Base-by-base conservation (phyloP, 2,797 vertebrate species). In the Hirundo rustica region DNA sequence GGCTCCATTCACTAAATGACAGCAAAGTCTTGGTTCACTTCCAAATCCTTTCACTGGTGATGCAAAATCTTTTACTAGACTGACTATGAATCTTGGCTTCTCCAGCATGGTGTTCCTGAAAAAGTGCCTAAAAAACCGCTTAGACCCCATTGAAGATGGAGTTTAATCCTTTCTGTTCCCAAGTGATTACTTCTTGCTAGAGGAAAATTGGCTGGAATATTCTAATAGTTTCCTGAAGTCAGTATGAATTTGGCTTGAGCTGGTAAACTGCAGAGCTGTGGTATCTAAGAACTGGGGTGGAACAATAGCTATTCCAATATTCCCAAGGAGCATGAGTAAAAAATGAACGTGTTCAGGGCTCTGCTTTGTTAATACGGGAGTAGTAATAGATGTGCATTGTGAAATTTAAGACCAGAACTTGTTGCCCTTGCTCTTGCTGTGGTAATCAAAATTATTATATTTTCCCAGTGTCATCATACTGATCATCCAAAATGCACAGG, bases 391-490 rank as follows among this genome's bases (percentile, higher is more conserved):
- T 82, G 84, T 76, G 47, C 23, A 3, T 62, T 95, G 65, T 91
- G 92, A 97, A 97, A 92, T 92, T 60, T 60, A 77, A 93, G 77
- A 74, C 60, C 55, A 89, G 85, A 85, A 88, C 79, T 93, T 86
- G 45, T 86, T 94, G 95, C 88, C 88, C 90, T 95, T 84, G 73
- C 67, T 93, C 84, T 95, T 92, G 70, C 72, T 87, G 57, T 15
- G 89, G 92, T 88, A 97, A 96, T 96, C 96, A 96, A 61, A 87
- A 85, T 79, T 40, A 70, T 75, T 92, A 13, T 92, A 85, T 96
- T 96, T 75, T 95, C 80, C 61, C 17, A 25, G 95, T 96, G 44
- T 93, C 94, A 89, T 96, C 92, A 57, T 95, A 73, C 87, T 89
- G 89, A 89, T 95, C 57, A 67, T 65, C 82, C 74, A 73, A 91